Evolutionary conservation across 2,113 vertebrate species (phyloP).

Genomic region (Phalacrocorax aristotelis): DNA sequence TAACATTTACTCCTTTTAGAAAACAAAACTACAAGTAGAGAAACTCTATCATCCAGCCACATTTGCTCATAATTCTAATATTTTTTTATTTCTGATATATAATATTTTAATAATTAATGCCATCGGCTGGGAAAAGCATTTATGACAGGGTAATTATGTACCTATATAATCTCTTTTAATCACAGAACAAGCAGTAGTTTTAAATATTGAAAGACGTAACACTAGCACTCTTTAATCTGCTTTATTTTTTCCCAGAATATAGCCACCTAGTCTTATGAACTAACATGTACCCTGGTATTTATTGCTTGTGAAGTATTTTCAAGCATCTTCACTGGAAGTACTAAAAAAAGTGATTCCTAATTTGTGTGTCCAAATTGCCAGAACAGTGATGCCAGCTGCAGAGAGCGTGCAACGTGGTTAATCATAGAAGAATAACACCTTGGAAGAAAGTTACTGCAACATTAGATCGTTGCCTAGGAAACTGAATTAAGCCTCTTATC

Average conservation of each 20-base stretch:
- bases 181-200: neutral
- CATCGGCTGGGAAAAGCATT: neutral
- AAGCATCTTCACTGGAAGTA: neutral
- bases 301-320: neutral
- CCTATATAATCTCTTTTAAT: neutral
- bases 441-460: neutral
- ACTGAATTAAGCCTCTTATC: constrained; percentile 13
- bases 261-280: rapidly evolving
- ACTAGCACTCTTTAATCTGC: neutral
- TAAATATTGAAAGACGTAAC: neutral
- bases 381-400: neutral
- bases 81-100: neutral
- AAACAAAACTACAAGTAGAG: neutral
- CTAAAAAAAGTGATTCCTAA: neutral
- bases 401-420: rapidly evolving
- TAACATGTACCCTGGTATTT: neutral
- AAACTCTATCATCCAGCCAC: neutral
- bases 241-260: neutral
- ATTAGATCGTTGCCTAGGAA: constrained; percentile 30
- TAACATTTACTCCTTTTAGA: neutral
- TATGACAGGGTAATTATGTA: neutral
- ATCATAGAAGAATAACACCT: neutral
- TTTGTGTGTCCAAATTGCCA: neutral
- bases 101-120: neutral
- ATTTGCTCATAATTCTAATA: neutral